Evolutionary conservation across 2,888 invertebrate species (phyloP).

Genomic region (Sclerodermus sp.): DNA sequence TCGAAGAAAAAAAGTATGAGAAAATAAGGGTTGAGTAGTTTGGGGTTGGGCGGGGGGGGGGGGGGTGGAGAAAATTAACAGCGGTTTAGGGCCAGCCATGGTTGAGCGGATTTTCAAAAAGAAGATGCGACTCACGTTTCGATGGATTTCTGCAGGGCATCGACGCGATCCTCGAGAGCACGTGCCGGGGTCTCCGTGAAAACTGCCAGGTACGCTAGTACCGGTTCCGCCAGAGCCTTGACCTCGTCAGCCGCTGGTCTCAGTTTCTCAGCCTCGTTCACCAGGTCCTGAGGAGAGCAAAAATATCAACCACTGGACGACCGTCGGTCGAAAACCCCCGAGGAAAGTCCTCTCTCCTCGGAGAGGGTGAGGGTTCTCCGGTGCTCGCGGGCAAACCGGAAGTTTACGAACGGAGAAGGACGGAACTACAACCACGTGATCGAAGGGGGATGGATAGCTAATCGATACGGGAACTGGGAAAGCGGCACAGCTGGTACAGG

Average conservation of each 20-base stretch:
- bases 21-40: too few relatives aligned
- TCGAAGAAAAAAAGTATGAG: too few relatives aligned
- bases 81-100: too few relatives aligned
- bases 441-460: too few relatives aligned
- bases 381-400: conserved; percentile 4
- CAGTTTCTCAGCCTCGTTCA: conserved; percentile 72
- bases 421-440: too few relatives aligned
- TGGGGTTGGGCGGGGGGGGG: neutral
- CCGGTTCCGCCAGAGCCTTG: conserved; percentile 69
- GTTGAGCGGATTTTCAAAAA: conserved; percentile 11
- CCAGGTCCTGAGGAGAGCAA: conserved; percentile 65
- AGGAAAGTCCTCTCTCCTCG: too few relatives aligned
- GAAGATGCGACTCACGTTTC: conserved; percentile 61
- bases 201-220: conserved; percentile 70
- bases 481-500: too few relatives aligned
- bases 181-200: conserved; percentile 71
- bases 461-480: too few relatives aligned
- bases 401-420: too few relatives aligned
- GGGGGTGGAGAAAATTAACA: neutral
- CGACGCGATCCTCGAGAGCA: conserved; percentile 70
- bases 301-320: too few relatives aligned
- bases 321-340: too few relatives aligned
- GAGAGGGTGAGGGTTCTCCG: too few relatives aligned
- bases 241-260: conserved; percentile 69
- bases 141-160: conserved; percentile 70